Percentiles rank a stretch among this genome's conserved stretches.
These are phyloP conservation scores for Grallaria varia DNA, from an alignment of 2,113 vertebrate species.

Conservation along the genomic window DNA sequence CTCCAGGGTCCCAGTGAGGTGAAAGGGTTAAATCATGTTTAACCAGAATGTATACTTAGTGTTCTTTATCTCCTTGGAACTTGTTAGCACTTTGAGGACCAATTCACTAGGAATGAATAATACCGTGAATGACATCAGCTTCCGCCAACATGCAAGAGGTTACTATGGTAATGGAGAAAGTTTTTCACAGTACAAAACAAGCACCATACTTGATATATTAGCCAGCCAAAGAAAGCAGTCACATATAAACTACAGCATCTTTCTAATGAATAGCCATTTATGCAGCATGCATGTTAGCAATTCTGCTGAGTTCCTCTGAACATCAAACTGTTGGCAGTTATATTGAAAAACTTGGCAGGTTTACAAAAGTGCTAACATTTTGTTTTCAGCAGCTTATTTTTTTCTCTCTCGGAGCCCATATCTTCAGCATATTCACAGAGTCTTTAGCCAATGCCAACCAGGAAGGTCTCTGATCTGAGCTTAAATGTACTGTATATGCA, in stretches of 20 bases:
- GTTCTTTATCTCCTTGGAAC: constrained; percentile 80
- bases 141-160: constrained; percentile 85
- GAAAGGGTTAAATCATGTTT: constrained; percentile 71
- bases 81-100: constrained; percentile 78
- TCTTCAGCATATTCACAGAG: constrained; percentile 61
- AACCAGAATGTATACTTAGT: constrained; percentile 74
- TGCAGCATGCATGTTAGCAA: constrained; percentile 57
- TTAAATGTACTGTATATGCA: background rate
- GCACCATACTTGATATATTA: constrained; percentile 81
- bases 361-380: constrained; percentile 66
- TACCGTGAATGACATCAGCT: constrained; percentile 88
- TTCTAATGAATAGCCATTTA: constrained; percentile 68
- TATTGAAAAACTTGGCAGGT: constrained; percentile 69
- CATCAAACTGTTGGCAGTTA: constrained; percentile 70
- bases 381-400: constrained; percentile 55
- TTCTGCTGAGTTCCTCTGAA: constrained; percentile 62
- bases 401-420: constrained; percentile 31
- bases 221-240: constrained; percentile 68
- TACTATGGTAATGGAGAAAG: constrained; percentile 88
- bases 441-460: constrained; percentile 4
- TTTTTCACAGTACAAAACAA: constrained; percentile 78
- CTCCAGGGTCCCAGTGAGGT: background rate
- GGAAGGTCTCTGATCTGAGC: background rate
- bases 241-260: constrained; percentile 62
- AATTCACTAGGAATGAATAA: constrained; percentile 77